A percentile compares a stretch with the other conserved stretches of the same genome.
Conservation (phyloP, 2,888 invertebrate genomes). For the Thereva nobilitata region DNA sequence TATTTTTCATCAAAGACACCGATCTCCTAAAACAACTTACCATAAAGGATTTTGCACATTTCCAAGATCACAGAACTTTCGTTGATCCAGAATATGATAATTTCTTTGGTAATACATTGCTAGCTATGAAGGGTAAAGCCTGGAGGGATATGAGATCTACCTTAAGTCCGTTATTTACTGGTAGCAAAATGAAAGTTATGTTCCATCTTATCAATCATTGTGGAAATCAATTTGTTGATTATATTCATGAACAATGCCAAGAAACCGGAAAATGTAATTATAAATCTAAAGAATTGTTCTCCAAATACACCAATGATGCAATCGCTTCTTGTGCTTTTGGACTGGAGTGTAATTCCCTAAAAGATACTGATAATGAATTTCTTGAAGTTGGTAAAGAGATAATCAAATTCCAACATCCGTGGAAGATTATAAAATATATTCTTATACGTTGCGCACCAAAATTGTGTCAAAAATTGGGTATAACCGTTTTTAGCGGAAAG, state of each 20-base stretch:
- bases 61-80: constrained; percentile 43
- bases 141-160: too few species aligned
- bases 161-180: too few species aligned
- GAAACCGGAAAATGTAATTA: constrained; percentile 45
- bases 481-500: constrained; percentile 39
- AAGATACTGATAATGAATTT: constrained; percentile 59
- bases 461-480: constrained; percentile 39
- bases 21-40: constrained; percentile 62
- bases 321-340: constrained; percentile 63
- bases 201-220: constrained; percentile 39
- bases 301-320: constrained; percentile 47
- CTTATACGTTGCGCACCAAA: constrained; percentile 41
- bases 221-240: constrained; percentile 46
- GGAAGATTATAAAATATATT: constrained; percentile 37
- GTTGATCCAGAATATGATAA: too few species aligned
- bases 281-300: constrained; percentile 25
- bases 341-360: constrained; percentile 59
- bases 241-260: constrained; percentile 60
- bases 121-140: constrained; percentile 56
- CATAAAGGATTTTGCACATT: constrained; percentile 64
- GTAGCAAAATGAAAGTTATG: too few species aligned
- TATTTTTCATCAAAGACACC: constrained; percentile 61
- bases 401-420: constrained; percentile 48
- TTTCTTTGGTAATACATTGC: constrained; percentile 60
- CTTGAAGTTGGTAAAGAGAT: constrained; percentile 57